Evolutionary conservation across 1,140 invertebrate species (phyloP).

Genomic region (Megathymus violae): DNA sequence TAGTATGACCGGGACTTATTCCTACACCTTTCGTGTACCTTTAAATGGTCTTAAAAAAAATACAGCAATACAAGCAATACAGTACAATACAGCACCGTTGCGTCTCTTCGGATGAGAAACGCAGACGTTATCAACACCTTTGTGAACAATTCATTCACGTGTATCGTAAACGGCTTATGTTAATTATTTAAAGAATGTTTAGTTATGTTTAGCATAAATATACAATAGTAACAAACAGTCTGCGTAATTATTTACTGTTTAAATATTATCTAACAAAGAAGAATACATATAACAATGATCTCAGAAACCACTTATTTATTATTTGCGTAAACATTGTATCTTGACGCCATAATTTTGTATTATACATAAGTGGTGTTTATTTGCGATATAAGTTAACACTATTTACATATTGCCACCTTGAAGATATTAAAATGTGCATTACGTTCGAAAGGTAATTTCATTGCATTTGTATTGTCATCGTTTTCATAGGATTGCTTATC

Average conservation of each 20-base stretch:
- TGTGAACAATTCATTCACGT: too few relatives aligned
- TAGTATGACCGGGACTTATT: too few relatives aligned
- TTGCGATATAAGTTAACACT: background rate
- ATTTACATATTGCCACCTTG: background rate
- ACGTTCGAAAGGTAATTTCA: slow-evolving; percentile 1
- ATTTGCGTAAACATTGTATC: background rate
- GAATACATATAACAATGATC: background rate
- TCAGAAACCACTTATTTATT: background rate
- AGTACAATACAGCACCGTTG: too few relatives aligned
- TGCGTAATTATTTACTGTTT: too few relatives aligned
- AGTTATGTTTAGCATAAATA: background rate
- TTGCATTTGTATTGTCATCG: slow-evolving; percentile 17
- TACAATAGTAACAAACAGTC: background rate
- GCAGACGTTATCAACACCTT: too few relatives aligned
- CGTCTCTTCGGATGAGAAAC: too few relatives aligned
- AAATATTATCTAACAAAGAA: slow-evolving; percentile 1
- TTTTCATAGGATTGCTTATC: slow-evolving; percentile 10
- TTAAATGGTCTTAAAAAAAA: too few relatives aligned
- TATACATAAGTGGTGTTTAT: slow-evolving; percentile 3
- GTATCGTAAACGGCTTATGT: too few relatives aligned
- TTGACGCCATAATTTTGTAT: background rate
- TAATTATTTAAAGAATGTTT: too few relatives aligned
- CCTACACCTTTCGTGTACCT: too few relatives aligned
- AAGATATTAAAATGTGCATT: slow-evolving; percentile 14
- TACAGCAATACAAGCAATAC: too few relatives aligned